These are phyloP conservation scores for Pteronura brasiliensis DNA, from an alignment of 2,113 vertebrate genomes.

Conservation along the genomic window DNA sequence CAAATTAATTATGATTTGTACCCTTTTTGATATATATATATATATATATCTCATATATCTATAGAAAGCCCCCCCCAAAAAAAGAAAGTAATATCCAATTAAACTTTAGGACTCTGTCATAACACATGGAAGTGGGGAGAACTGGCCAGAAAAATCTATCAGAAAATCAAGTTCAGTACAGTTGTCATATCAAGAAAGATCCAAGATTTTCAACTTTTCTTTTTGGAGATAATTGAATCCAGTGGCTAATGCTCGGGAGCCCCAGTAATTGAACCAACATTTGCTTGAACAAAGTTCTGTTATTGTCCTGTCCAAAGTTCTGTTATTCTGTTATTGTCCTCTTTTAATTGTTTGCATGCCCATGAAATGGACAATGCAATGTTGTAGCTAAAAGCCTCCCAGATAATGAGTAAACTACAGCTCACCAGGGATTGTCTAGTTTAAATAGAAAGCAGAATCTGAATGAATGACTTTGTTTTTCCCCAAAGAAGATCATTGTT, in stretches of 20 bases:
- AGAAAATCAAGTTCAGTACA: background rate
- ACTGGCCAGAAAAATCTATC: background rate
- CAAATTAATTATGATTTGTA: background rate
- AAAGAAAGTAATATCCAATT: too few relatives aligned
- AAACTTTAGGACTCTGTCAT: background rate
- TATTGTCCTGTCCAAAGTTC: background rate
- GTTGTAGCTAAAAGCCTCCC: constrained; percentile 24
- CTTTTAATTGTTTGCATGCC: background rate
- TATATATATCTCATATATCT: background rate
- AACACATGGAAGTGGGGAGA: background rate
- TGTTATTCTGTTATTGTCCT: background rate
- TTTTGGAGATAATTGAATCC: background rate
- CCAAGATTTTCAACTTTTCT: background rate
- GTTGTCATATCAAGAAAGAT: background rate
- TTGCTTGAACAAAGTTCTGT: background rate
- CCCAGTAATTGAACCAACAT: background rate
- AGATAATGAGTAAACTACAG: background rate
- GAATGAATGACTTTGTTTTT: constrained; percentile 40
- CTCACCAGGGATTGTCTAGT: background rate
- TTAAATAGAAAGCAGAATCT: background rate
- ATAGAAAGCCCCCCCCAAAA: background rate
- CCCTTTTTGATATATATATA: background rate
- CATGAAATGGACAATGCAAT: background rate
- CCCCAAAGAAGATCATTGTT: background rate
- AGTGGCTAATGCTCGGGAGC: background rate